Conservation (phyloP, 1,140 invertebrate genomes). For the Drosophila ambigua region DNA sequence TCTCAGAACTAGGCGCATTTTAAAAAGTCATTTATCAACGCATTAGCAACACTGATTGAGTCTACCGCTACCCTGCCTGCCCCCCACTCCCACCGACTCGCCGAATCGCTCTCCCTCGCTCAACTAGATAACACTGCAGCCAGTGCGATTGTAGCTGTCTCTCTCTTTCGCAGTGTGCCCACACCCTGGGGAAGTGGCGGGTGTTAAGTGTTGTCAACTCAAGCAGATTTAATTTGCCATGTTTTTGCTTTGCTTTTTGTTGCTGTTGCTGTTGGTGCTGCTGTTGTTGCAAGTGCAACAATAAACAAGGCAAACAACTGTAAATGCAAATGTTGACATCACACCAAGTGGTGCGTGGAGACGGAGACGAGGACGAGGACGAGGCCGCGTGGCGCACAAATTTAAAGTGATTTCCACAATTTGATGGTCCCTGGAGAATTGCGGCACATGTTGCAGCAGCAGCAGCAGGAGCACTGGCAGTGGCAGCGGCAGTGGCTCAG, state of each 20-base stretch:
- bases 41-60: constrained; percentile 77
- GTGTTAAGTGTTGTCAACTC: constrained; percentile 81
- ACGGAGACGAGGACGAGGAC: neutral
- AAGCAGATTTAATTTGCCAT: constrained; percentile 83
- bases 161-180: too few species aligned
- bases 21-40: constrained; percentile 79
- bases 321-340: constrained; percentile 81
- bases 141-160: too few species aligned
- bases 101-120: neutral
- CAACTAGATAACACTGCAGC: too few species aligned
- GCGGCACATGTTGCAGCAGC: constrained; percentile 62
- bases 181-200: constrained; percentile 1
- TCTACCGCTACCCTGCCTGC: constrained; percentile 19
- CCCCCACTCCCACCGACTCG: neutral
- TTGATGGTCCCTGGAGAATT: constrained; percentile 74
- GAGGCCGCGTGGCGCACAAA: constrained; percentile 53
- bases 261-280: constrained; percentile 26
- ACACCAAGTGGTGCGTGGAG: constrained; percentile 40
- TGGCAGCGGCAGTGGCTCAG: neutral
- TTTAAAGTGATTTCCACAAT: constrained; percentile 57
- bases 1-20: constrained; percentile 50
- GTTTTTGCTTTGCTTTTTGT: constrained; percentile 53
- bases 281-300: constrained; percentile 63
- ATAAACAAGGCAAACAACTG: constrained; percentile 70
- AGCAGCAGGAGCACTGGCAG: constrained; percentile 12